Evolutionary conservation across 2,888 invertebrate genomes (phyloP).

Genomic region (Pocota personata): DNA sequence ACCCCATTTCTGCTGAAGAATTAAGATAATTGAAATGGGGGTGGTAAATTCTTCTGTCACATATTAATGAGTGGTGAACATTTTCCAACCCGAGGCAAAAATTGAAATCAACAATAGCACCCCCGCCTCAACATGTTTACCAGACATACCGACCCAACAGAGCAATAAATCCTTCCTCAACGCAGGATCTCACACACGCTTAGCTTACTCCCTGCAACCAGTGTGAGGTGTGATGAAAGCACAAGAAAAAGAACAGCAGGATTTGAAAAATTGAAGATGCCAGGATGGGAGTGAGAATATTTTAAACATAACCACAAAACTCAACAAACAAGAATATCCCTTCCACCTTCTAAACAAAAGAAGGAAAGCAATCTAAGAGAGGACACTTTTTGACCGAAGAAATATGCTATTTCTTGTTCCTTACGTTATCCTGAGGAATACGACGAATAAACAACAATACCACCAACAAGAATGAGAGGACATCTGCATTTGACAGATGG

Average conservation of each 20-base stretch:
- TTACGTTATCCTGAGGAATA: slow-evolving; percentile 28
- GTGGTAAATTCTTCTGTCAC: slow-evolving; percentile 63
- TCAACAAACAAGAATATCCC: slow-evolving; percentile 21
- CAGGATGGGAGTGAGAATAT: not conserved
- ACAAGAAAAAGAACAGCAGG: slow-evolving; percentile 25
- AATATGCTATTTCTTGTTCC: slow-evolving; percentile 61
- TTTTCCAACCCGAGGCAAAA: slow-evolving; percentile 18
- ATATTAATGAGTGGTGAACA: slow-evolving; percentile 66
- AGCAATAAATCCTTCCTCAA: slow-evolving; percentile 48
- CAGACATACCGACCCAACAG: not conserved
- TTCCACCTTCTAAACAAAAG: not conserved
- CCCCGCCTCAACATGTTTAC: not conserved
- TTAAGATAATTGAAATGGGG: slow-evolving; percentile 65
- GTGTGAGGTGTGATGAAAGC: not conserved
- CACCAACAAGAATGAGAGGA: slow-evolving; percentile 31
- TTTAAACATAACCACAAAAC: slow-evolving; percentile 39
- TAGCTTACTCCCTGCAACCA: too few species aligned
- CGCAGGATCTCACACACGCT: not conserved
- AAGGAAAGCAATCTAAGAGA: not conserved
- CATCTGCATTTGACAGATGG: slow-evolving; percentile 66
- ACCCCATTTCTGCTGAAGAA: slow-evolving; percentile 41
- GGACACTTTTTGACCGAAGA: slow-evolving; percentile 63
- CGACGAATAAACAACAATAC: slow-evolving; percentile 7
- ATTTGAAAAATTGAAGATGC: slow-evolving; percentile 46
- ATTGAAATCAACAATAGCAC: slow-evolving; percentile 55